Evolutionary conservation across 2,888 invertebrate genomes (phyloP).

Genomic region (Thymelicus sylvestris): DNA sequence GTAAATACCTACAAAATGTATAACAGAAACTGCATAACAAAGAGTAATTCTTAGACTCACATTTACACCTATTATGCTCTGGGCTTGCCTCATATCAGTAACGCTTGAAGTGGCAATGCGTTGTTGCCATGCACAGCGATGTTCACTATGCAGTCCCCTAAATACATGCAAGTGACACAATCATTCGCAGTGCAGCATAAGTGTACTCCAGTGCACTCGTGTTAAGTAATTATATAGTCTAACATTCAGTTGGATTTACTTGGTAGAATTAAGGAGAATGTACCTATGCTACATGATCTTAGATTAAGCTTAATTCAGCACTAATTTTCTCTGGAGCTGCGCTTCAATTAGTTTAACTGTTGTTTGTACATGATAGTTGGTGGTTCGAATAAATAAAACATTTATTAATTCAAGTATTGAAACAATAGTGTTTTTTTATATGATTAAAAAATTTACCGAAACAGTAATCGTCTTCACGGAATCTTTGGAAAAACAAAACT

Average conservation of each 20-base stretch:
- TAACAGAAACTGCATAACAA: neutral
- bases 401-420: too few species aligned
- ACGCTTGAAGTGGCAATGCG: conserved; percentile 31
- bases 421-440: too few species aligned
- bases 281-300: neutral
- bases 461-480: too few species aligned
- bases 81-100: conserved; percentile 7
- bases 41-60: neutral
- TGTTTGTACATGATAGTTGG: neutral
- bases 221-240: conserved; percentile 24
- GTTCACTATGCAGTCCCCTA: conserved; percentile 15
- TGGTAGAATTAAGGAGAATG: conserved; percentile 3
- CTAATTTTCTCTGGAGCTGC: neutral
- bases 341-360: neutral
- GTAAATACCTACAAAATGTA: neutral
- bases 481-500: too few species aligned
- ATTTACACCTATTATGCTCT: neutral
- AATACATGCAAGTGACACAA: conserved; percentile 35
- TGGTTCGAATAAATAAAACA: neutral
- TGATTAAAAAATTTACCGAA: too few species aligned
- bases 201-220: conserved; percentile 16
- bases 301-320: neutral
- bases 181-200: conserved; percentile 21
- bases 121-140: conserved; percentile 18
- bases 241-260: conserved; percentile 7